These are phyloP conservation scores for Megaustenia siamemsis DNA, from an alignment of 2,888 invertebrate genomes.

Conservation along the genomic window DNA sequence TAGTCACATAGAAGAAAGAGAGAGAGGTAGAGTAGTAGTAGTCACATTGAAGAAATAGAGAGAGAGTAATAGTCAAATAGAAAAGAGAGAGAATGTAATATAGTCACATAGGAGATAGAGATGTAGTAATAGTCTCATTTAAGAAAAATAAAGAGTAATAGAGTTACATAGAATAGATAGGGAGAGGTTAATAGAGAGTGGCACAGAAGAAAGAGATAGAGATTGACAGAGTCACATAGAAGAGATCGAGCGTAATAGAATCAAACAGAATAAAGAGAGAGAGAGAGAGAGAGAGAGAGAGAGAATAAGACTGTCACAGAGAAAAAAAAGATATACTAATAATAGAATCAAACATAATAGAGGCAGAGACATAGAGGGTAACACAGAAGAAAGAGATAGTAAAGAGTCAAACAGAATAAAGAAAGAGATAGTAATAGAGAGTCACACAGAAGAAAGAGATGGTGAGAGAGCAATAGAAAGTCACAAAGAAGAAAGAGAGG, in stretches of 20 bases:
- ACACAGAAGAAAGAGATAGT: neutral
- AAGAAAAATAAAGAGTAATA: too few species aligned
- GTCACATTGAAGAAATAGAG: neutral
- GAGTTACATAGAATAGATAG: too few species aligned
- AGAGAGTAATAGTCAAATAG: neutral
- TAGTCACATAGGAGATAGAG: too few species aligned
- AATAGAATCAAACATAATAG: neutral
- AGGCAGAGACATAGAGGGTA: neutral
- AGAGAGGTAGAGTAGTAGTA: neutral
- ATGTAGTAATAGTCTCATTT: too few species aligned
- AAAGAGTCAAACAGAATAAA: neutral
- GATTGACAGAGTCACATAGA: neutral
- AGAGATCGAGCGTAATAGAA: neutral
- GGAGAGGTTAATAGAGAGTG: too few species aligned
- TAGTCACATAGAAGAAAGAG: too few species aligned
- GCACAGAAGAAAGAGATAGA: neutral
- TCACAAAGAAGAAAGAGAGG: neutral
- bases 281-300: slow-evolving; percentile 4
- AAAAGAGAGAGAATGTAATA: too few species aligned
- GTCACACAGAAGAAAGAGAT: neutral
- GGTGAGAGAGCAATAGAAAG: neutral
- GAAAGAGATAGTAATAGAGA: neutral
- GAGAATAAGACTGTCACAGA: neutral
- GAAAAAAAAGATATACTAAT: neutral
- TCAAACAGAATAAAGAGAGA: neutral